Evolutionary conservation across 2,888 invertebrate genomes (phyloP), one percentile per base, ranked within the genome.

Genomic region (Pachydiplax longipennis): DNA sequence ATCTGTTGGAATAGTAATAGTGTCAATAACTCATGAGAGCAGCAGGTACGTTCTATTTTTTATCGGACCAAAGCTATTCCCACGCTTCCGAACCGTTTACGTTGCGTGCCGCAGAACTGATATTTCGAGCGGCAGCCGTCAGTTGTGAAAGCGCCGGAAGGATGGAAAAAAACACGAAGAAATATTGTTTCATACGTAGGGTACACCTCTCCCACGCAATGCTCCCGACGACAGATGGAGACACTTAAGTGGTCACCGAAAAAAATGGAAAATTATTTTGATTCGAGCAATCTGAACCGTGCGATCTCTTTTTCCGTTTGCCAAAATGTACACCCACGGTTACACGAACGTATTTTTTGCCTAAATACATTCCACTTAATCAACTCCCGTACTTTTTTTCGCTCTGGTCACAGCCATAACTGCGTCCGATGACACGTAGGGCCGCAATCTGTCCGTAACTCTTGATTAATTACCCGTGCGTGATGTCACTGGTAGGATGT

Each of bases 161-260:
- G 61, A 61, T 61, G 61, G 8, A 65, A 83, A 58, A 53, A 40
- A 25, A 73, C 31, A 31, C 31, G 25, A 58, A 58, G 35, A 61
- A 87, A 61, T 61, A 87, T 61, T 8, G 61, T 87, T 87, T 22
- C n/a, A 10, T 37, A 12, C 18, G 31, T 8, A 2, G 40, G 37
- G 15, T 31, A 37, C n/a, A 6, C 25, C 12, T 61, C 61, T 87
- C 87, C 87, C 87, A 87, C 87, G 87, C 87, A 31, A 87, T 37
- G 87, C 22, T 61, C 37, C 35, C 40, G n/a, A 40, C 65, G 87
- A 31, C 87, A 87, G 87, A 87, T 87, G 87, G 87, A 1, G n/a
- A 22, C n/a, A 22, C 12, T 87, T 61, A 37, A 31, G 61, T 13
- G 61, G 37, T 18, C 37, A 18, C 37, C 40, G 31, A 58, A 22